Conservation (phyloP, 2,888 invertebrate genomes). For the Hermodice carunculata region DNA sequence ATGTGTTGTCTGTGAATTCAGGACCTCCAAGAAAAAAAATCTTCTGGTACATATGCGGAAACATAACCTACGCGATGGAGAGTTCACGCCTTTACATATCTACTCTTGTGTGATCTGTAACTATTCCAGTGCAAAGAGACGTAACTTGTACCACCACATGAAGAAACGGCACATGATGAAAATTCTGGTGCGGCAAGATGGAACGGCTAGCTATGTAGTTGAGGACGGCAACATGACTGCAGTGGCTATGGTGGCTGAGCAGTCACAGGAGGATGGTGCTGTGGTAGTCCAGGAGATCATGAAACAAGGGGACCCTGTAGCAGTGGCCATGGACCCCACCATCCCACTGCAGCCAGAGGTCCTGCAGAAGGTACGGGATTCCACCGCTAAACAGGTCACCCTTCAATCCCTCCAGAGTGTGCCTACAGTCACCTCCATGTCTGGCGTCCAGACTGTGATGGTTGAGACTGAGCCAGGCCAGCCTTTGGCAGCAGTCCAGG, state of each 20-base stretch:
- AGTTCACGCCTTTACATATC: neutral
- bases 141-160: slow-evolving; percentile 64
- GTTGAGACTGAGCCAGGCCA: slow-evolving; percentile 14
- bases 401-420: neutral
- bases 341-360: no score
- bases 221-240: slow-evolving; percentile 18
- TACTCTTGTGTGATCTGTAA: slow-evolving; percentile 62
- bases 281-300: slow-evolving; percentile 13
- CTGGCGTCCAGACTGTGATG: slow-evolving; percentile 11
- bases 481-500: slow-evolving; percentile 17
- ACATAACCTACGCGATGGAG: slow-evolving; percentile 14
- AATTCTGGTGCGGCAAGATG: slow-evolving; percentile 25
- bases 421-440: neutral
- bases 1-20: slow-evolving; percentile 66
- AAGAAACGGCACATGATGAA: slow-evolving; percentile 64
- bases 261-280: slow-evolving; percentile 1
- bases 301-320: slow-evolving; percentile 16
- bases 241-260: slow-evolving; percentile 24
- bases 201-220: slow-evolving; percentile 7
- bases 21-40: slow-evolving; percentile 59
- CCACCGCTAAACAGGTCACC: neutral
- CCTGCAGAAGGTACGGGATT: neutral
- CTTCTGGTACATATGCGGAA: slow-evolving; percentile 60
- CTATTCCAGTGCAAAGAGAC: slow-evolving; percentile 57
- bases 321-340: neutral